Conservation (phyloP, 2,797 vertebrate species). For the Gallirallus australis region DNA sequence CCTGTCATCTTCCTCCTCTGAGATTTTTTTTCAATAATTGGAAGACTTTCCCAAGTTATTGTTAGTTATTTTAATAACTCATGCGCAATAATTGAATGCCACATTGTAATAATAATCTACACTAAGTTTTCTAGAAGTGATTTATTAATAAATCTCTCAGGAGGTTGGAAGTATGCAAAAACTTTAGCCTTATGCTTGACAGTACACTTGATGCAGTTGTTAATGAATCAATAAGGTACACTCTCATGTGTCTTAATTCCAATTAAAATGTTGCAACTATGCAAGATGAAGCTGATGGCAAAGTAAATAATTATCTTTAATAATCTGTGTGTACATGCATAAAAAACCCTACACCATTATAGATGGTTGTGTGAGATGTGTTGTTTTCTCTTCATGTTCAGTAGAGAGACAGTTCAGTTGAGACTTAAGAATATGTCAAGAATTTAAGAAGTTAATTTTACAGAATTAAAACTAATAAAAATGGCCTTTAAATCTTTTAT, state of each 20-base stretch:
- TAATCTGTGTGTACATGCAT: not conserved
- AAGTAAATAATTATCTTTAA: not conserved
- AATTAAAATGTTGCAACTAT: slow-evolving; percentile 64
- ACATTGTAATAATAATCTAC: slow-evolving; percentile 38
- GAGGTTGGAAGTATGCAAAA: slow-evolving; percentile 52
- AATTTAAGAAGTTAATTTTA: not conserved
- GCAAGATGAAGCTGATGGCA: not conserved
- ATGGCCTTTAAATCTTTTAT: not conserved
- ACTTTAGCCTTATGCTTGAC: slow-evolving; percentile 60
- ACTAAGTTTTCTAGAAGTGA: slow-evolving; percentile 58
- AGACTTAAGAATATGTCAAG: not conserved
- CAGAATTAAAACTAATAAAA: not conserved
- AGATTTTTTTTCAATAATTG: not conserved
- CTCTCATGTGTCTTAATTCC: slow-evolving; percentile 65
- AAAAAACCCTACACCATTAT: not conserved
- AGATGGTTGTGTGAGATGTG: not conserved
- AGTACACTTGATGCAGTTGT: slow-evolving; percentile 52
- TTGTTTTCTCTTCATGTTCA: not conserved
- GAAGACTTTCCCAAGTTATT: not conserved
- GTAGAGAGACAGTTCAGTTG: not conserved
- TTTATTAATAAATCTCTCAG: slow-evolving; percentile 67
- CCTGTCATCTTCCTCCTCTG: not conserved
- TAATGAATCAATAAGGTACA: slow-evolving; percentile 71
- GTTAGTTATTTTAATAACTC: not conserved
- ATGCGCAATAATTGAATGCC: not conserved